Base-by-base conservation (phyloP, 2,797 vertebrate species). In the Liparis tanakae region DNA sequence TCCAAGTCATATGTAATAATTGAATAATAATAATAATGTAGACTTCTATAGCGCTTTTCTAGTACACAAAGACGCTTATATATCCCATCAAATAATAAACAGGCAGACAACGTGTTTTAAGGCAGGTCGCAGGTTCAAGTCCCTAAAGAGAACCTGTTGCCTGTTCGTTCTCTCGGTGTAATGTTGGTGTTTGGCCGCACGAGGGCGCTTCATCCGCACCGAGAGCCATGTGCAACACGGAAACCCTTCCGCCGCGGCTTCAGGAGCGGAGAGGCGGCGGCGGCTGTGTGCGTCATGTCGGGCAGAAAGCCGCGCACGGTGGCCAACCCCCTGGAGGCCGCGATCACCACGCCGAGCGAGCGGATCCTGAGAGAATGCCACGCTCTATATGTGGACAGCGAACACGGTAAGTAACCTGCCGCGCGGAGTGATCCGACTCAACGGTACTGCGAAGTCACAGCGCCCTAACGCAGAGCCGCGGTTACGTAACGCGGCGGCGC, bases 351-450 rank as follows among this genome's bases (percentile, higher is more conserved):
- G 33, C 94, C 94, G 62, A 93, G 94, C 37, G 95, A 95, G 84
- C 85, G 87, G 84, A 95, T 95, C 33, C 84, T 95, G 56, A 94
- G 86, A 84, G 94, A 95, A 80, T 95, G 94, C 72, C 92, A 95
- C 94, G 85, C 60, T 76, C 63, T 95, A 57, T 95, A 95, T 70
- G 87, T 94, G 59, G 94, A 95, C 92, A 87, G 76, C 80, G 91
- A 94, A 14, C 91, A 94, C 91, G 95, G 95, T 95, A 95, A 94
- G 88, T 62, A 59, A 81, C 7, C 25, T 25, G 1, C 5, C 20
- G 66, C 14, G 13, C 0, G 39, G 34, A 53, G n/a, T 22, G 10
- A 20, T 12, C 7, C 4, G 12, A 63, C 15, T 1, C n/a, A 14
- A n/a, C 18, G 34, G n/a, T 50, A 9, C 41, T 13, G 48, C 22